Percentiles rank a stretch among this genome's conserved stretches.
Evolutionary conservation across 2,888 invertebrate genomes (phyloP).

Genomic region (Ophion costatus): DNA sequence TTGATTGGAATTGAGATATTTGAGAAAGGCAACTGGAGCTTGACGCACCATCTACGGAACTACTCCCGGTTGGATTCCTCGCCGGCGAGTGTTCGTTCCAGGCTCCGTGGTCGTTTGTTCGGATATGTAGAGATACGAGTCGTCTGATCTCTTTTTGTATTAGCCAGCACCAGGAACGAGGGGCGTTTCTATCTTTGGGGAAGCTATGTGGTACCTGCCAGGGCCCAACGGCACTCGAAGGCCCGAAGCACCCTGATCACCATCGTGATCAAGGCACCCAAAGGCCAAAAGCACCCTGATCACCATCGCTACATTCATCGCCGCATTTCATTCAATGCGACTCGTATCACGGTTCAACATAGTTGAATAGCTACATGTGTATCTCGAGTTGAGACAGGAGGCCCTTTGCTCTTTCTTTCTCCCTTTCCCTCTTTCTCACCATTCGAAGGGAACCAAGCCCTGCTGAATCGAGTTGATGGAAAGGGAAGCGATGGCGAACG

Average conservation of each 20-base stretch:
- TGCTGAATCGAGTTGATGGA: not conserved
- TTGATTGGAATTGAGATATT: slow-evolving; percentile 68
- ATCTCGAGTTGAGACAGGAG: not conserved
- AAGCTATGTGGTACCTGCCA: slow-evolving; percentile 12
- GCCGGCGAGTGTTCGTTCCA: slow-evolving; percentile 62
- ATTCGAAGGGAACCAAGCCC: not conserved
- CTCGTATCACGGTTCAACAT: slow-evolving; percentile 8
- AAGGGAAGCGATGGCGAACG: slow-evolving; percentile 23
- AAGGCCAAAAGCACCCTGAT: slow-evolving; percentile 38
- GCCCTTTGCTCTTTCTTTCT: not conserved
- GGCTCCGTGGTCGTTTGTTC: slow-evolving; percentile 65
- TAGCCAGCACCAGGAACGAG: slow-evolving; percentile 23
- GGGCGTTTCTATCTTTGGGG: slow-evolving; percentile 26
- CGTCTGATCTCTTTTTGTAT: slow-evolving; percentile 35
- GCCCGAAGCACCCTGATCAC: slow-evolving; percentile 34
- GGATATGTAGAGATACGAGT: slow-evolving; percentile 48
- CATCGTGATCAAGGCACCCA: too few relatives aligned
- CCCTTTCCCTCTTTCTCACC: not conserved
- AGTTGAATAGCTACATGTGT: not conserved
- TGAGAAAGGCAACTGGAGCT: slow-evolving; percentile 48
- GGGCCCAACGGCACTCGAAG: slow-evolving; percentile 7
- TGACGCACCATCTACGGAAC: slow-evolving; percentile 37
- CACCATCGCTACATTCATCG: slow-evolving; percentile 39
- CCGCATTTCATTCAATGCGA: slow-evolving; percentile 18
- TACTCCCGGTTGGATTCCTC: slow-evolving; percentile 65